A percentile compares a stretch with the other conserved stretches of the same genome.
These are phyloP conservation scores for Trichacis sp. DNA, from an alignment of 2,888 invertebrate genomes.

Conservation along the genomic window DNA sequence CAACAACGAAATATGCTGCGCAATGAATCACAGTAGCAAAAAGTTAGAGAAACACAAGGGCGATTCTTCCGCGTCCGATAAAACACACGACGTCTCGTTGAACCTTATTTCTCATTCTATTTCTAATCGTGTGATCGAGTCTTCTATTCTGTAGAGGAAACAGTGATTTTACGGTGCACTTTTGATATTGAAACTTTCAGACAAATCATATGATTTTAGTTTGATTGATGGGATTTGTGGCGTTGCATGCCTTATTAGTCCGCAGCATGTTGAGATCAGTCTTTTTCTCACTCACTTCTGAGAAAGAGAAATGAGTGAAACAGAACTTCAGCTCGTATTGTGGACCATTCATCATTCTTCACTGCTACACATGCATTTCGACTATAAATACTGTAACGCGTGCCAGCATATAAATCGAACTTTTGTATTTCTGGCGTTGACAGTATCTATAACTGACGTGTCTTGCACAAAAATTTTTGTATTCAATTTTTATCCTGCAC, in stretches of 20 bases:
- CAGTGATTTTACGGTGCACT: too few species aligned
- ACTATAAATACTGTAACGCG: slow-evolving; percentile 48
- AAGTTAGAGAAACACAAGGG: not conserved
- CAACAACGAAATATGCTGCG: slow-evolving; percentile 45
- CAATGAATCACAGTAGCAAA: slow-evolving; percentile 44
- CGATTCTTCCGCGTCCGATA: not conserved
- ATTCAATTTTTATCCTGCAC: not conserved
- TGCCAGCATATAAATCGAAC: slow-evolving; percentile 63
- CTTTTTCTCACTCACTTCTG: slow-evolving; percentile 21
- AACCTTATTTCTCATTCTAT: not conserved
- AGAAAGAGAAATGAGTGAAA: slow-evolving; percentile 25
- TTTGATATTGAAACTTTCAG: too few species aligned
- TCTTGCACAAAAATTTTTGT: slow-evolving; percentile 11
- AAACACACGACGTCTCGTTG: not conserved
- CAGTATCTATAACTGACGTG: slow-evolving; percentile 43
- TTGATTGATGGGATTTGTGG: too few species aligned
- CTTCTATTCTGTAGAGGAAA: too few species aligned
- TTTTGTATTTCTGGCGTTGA: slow-evolving; percentile 64
- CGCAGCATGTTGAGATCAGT: slow-evolving; percentile 16
- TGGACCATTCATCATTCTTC: slow-evolving; percentile 42
- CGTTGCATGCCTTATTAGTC: slow-evolving; percentile 14
- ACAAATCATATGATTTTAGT: not conserved
- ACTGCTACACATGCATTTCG: slow-evolving; percentile 38
- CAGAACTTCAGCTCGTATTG: slow-evolving; percentile 25
- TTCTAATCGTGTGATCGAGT: not conserved